phyloP scores from a whole-genome alignment of 2,113 vertebrate species.

The Osmerus mordax region DNA sequence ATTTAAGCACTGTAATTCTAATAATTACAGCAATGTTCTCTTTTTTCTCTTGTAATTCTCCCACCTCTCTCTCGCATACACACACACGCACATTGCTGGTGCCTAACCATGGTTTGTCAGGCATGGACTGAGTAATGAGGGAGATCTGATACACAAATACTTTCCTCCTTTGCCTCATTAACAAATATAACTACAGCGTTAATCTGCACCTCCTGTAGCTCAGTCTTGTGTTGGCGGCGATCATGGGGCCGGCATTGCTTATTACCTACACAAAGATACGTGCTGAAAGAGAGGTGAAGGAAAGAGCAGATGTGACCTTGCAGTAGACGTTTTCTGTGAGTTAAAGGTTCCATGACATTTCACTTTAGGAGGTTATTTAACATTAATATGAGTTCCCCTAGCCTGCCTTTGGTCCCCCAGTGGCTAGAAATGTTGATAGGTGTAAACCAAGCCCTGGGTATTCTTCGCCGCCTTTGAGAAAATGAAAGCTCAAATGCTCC shows the following conservation, averaged over 20 bases:
- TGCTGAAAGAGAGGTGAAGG: neutral
- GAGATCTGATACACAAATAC: slow-evolving; percentile 20
- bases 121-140: slow-evolving; percentile 3
- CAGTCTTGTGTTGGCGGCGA: neutral
- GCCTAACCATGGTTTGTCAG: neutral
- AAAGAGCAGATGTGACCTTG: neutral
- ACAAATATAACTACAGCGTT: slow-evolving; percentile 19
- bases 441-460: too few relatives aligned
- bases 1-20: slow-evolving; percentile 37
- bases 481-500: too few relatives aligned
- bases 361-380: too few relatives aligned
- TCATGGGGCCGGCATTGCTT: neutral
- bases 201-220: slow-evolving; percentile 24
- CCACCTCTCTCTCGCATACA: neutral
- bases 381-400: too few relatives aligned
- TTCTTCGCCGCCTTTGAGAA: too few relatives aligned
- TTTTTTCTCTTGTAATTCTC: neutral
- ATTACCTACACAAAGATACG: neutral
- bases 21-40: slow-evolving; percentile 2
- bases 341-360: neutral
- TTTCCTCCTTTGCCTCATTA: slow-evolving; percentile 29
- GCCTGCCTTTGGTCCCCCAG: too few relatives aligned
- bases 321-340: neutral
- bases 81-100: neutral
- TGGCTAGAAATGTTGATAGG: too few relatives aligned